A percentile compares a stretch with the other conserved stretches of the same genome.
These are phyloP conservation scores for Parnassius orleans DNA, from an alignment of 2,888 invertebrate species.

Conservation along the genomic window DNA sequence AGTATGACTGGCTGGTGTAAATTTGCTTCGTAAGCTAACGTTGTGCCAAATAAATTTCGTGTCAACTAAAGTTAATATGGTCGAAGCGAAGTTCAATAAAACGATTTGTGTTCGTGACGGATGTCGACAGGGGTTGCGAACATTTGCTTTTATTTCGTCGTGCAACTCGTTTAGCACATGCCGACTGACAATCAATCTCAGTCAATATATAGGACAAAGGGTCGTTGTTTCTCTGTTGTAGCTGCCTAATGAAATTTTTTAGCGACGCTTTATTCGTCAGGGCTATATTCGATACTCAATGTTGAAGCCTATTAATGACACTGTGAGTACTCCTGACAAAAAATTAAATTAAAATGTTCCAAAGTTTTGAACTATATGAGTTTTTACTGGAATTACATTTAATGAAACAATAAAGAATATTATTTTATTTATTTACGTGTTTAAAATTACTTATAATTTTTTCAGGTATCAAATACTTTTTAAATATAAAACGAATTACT, in stretches of 20 bases:
- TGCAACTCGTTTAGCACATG: slow-evolving; percentile 72
- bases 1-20: not conserved
- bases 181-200: slow-evolving; percentile 77
- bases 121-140: slow-evolving; percentile 67
- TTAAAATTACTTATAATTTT: too few relatives aligned
- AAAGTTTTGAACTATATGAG: too few relatives aligned
- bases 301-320: slow-evolving; percentile 26
- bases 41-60: slow-evolving; percentile 35
- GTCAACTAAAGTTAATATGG: slow-evolving; percentile 61
- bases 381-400: too few relatives aligned
- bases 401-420: too few relatives aligned
- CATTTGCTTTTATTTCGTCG: slow-evolving; percentile 72
- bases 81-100: slow-evolving; percentile 62
- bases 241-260: slow-evolving; percentile 67
- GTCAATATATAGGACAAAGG: slow-evolving; percentile 75
- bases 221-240: slow-evolving; percentile 62
- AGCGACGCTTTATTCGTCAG: slow-evolving; percentile 42
- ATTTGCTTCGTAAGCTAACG: slow-evolving; percentile 8
- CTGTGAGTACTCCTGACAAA: slow-evolving; percentile 14
- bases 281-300: slow-evolving; percentile 21
- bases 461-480: too few relatives aligned
- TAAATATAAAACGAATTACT: too few relatives aligned
- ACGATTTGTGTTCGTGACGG: slow-evolving; percentile 63
- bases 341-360: slow-evolving; percentile 12
- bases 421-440: too few relatives aligned